Conservation (phyloP, 2,797 vertebrate genomes). For the Cirrhinus mrigala region DNA sequence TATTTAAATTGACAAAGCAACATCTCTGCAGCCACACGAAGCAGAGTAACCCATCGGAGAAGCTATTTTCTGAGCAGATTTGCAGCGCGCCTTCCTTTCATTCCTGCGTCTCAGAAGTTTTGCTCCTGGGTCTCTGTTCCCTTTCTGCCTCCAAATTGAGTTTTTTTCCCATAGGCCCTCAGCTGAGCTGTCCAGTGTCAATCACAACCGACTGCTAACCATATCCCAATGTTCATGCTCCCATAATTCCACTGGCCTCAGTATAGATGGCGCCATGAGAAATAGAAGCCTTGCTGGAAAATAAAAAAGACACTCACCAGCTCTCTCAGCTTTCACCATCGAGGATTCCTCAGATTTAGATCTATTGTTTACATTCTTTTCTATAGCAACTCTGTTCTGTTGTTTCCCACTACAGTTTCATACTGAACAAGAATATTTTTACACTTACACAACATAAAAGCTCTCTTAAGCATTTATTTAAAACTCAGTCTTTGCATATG, state of each 20-base stretch:
- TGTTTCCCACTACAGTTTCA: neutral
- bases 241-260: constrained; percentile 61
- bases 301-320: constrained; percentile 65
- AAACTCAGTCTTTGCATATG: too few species aligned
- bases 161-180: constrained; percentile 28
- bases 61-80: constrained; percentile 28
- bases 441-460: neutral
- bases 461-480: neutral
- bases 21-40: constrained; percentile 13
- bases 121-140: constrained; percentile 32
- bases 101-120: constrained; percentile 27
- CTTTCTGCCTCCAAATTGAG: constrained; percentile 43
- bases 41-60: neutral
- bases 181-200: constrained; percentile 35
- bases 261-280: constrained; percentile 68
- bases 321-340: neutral
- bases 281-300: constrained; percentile 75
- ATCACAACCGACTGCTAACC: constrained; percentile 63
- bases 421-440: neutral
- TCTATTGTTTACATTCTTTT: neutral
- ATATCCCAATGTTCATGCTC: constrained; percentile 63
- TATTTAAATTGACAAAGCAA: constrained; percentile 42
- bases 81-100: neutral
- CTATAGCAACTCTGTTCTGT: neutral
- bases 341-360: neutral